Conservation (phyloP, 2,888 invertebrate genomes). For the Napeogenes sylphis region DNA sequence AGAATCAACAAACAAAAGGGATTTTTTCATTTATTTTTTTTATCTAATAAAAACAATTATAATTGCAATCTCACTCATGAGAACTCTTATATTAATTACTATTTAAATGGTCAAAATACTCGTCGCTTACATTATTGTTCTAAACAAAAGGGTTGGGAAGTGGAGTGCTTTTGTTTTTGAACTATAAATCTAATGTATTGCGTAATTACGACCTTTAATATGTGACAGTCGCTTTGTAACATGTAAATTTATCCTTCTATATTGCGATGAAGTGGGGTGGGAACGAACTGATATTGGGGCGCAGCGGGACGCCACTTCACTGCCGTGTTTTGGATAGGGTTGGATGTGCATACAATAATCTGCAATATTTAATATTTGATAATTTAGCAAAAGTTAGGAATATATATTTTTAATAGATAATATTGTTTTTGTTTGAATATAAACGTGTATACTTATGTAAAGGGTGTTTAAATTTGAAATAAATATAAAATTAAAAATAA, state of each 20-base stretch:
- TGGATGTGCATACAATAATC: conserved; percentile 36
- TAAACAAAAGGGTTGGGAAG: conserved; percentile 65
- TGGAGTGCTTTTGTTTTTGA: conserved; percentile 64
- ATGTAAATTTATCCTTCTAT: conserved; percentile 64
- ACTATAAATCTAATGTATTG: conserved; percentile 72
- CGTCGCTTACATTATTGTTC: conserved; percentile 45
- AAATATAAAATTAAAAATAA: too few relatives aligned
- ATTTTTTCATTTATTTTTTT: conserved; percentile 51
- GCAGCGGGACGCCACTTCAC: conserved; percentile 64
- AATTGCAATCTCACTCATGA: conserved; percentile 65
- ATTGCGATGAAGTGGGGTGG: conserved; percentile 64
- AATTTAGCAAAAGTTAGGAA: conserved; percentile 27
- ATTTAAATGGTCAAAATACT: conserved; percentile 66
- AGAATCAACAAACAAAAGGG: conserved; percentile 32
- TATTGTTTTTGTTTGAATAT: too few relatives aligned
- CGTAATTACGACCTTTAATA: conserved; percentile 72
- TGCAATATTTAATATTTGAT: conserved; percentile 8
- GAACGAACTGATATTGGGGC: conserved; percentile 63
- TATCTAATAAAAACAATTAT: conserved; percentile 47
- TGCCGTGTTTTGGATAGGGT: conserved; percentile 39
- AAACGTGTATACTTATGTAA: too few relatives aligned
- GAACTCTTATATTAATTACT: conserved; percentile 73
- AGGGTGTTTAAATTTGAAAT: too few relatives aligned
- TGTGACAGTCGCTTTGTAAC: conserved; percentile 72
- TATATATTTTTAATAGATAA: neutral